These are phyloP conservation scores for Tragulus kanchil DNA, from an alignment of 2,113 vertebrate genomes.

Conservation along the genomic window DNA sequence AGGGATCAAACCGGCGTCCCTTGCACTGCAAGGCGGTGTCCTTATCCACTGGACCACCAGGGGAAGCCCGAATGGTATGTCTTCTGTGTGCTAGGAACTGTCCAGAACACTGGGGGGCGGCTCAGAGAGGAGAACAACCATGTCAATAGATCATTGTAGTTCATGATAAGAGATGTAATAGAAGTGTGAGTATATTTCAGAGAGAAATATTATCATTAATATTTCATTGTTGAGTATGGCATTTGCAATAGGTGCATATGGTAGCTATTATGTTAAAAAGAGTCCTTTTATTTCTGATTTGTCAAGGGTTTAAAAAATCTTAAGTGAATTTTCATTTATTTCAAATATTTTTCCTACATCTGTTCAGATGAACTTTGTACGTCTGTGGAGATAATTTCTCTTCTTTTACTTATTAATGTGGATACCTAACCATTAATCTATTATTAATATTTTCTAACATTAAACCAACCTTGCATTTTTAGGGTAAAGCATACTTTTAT, in stretches of 20 bases:
- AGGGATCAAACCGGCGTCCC: too few relatives aligned
- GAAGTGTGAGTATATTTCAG: constrained; percentile 17
- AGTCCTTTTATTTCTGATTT: neutral
- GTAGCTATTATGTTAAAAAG: neutral
- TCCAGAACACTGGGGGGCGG: neutral
- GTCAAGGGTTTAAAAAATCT: neutral
- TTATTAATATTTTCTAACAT: constrained; percentile 27
- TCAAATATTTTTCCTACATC: neutral
- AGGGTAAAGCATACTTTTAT: neutral
- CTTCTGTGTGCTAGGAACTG: neutral
- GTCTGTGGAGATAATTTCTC: neutral
- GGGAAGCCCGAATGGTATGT: neutral
- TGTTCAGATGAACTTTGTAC: neutral
- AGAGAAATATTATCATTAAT: neutral
- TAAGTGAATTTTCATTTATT: constrained; percentile 48
- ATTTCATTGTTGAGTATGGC: constrained; percentile 17
- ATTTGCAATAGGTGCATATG: neutral
- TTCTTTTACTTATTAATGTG: constrained; percentile 8
- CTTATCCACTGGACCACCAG: too few relatives aligned
- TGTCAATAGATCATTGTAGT: neutral
- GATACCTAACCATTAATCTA: neutral
- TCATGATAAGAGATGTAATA: neutral
- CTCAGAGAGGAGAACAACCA: neutral
- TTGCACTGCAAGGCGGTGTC: too few relatives aligned
- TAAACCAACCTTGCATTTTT: constrained; percentile 51